Percentiles rank a stretch among this genome's conserved stretches.
phyloP scores from a whole-genome alignment of 2,113 vertebrate species.

The Boulengeromyrus knoepffleri region DNA sequence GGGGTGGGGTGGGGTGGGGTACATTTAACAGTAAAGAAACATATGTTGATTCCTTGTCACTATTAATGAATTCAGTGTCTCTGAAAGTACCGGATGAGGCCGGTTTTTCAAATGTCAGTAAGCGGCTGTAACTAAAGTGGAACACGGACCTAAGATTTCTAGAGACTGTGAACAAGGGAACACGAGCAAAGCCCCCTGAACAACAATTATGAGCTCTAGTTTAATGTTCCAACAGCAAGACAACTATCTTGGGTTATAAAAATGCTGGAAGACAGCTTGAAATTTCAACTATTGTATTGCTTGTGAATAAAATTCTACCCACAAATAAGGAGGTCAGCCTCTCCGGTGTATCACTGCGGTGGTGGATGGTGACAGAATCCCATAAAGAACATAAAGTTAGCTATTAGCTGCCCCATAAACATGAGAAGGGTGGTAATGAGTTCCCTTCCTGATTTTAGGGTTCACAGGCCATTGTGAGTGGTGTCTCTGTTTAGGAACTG shows the following conservation, averaged over 20 bases:
- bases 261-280: background rate
- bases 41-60: background rate
- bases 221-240: background rate
- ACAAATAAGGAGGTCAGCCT: background rate
- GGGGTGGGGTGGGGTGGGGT: background rate
- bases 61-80: background rate
- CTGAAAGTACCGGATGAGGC: background rate
- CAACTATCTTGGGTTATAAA: background rate
- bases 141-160: background rate
- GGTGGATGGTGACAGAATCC: background rate
- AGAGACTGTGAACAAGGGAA: background rate
- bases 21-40: background rate
- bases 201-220: background rate
- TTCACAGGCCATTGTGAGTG: background rate
- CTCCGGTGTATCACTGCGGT: background rate
- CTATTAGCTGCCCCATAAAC: background rate
- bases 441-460: background rate
- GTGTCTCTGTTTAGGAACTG: background rate
- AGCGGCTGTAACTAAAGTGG: background rate
- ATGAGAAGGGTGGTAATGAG: background rate
- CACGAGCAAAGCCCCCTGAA: background rate
- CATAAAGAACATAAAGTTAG: background rate
- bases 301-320: background rate
- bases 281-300: background rate
- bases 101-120: background rate